phyloP scores from a whole-genome alignment of 2,113 vertebrate species.

The Atherinomorus stipes region DNA sequence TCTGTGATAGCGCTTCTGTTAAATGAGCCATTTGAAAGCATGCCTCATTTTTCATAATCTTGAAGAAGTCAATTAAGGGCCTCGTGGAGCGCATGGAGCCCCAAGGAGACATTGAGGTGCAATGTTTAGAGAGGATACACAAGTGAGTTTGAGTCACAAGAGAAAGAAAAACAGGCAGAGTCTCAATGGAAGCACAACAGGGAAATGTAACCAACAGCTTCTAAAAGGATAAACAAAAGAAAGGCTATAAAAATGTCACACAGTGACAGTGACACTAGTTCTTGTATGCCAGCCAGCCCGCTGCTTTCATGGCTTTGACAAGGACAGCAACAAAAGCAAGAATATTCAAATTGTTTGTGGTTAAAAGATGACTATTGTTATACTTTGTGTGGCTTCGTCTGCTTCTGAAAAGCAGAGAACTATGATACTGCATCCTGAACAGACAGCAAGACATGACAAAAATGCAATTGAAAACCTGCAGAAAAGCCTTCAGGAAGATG shows the following conservation, averaged over 20 bases:
- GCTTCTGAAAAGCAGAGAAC: slow-evolving; percentile 27
- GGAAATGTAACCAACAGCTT: slow-evolving; percentile 25
- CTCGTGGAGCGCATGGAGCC: slow-evolving; percentile 39
- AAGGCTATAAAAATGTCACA: slow-evolving; percentile 52
- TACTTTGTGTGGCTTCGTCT: slow-evolving; percentile 19
- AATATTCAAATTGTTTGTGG: slow-evolving; percentile 61
- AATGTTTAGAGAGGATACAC: slow-evolving; percentile 17
- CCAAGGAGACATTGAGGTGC: slow-evolving; percentile 55
- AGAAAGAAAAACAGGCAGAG: slow-evolving; percentile 31
- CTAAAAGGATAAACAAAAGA: slow-evolving; percentile 41
- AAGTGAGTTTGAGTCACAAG: slow-evolving; percentile 31
- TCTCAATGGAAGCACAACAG: slow-evolving; percentile 24
- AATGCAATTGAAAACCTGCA: slow-evolving; percentile 13
- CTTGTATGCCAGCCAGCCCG: slow-evolving; percentile 31
- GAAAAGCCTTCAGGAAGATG: slow-evolving; percentile 45
- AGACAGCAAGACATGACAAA: slow-evolving; percentile 29
- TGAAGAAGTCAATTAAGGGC: slow-evolving; percentile 70
- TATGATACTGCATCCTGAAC: slow-evolving; percentile 1
- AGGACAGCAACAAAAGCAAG: slow-evolving; percentile 28
- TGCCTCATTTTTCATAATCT: slow-evolving; percentile 75
- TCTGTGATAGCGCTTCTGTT: slow-evolving; percentile 51
- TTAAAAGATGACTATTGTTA: slow-evolving; percentile 58
- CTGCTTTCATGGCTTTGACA: slow-evolving; percentile 33
- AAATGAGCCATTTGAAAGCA: slow-evolving; percentile 74
- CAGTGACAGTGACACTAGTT: slow-evolving; percentile 50